A percentile compares a stretch with the other conserved stretches of the same genome.
These are phyloP conservation scores for Cephus spinipes DNA, from an alignment of 2,888 invertebrate species.

Conservation along the genomic window DNA sequence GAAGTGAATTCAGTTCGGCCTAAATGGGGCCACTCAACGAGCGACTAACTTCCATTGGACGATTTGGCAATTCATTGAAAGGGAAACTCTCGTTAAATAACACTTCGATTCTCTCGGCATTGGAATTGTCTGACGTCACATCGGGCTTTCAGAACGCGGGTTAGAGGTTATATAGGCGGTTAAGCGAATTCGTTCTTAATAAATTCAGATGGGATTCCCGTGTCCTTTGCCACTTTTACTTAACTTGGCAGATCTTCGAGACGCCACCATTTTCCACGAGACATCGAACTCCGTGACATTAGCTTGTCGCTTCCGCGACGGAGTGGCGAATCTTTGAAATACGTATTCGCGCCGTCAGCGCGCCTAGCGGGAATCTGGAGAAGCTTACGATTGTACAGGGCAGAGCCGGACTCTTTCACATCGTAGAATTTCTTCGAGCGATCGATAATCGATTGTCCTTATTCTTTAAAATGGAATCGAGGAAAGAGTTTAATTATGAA, in stretches of 20 bases:
- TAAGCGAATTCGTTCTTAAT: constrained; percentile 47
- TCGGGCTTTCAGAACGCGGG: background rate
- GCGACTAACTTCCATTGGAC: background rate
- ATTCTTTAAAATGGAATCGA: no score
- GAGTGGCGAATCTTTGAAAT: background rate
- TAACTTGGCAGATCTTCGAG: constrained; percentile 34
- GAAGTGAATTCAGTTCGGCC: background rate
- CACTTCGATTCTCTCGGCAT: background rate
- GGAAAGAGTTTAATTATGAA: no score
- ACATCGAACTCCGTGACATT: background rate
- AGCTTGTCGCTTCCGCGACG: background rate
- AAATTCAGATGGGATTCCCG: constrained; percentile 49
- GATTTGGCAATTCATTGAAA: constrained; percentile 1
- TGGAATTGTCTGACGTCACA: background rate
- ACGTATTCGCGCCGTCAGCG: no score
- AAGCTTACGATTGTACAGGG: no score
- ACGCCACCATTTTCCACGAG: constrained; percentile 25
- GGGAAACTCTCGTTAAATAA: background rate
- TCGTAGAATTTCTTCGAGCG: no score
- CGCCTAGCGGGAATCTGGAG: no score
- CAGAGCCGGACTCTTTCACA: no score
- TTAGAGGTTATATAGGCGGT: constrained; percentile 26
- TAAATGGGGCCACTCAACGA: constrained; percentile 2
- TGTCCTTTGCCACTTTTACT: constrained; percentile 42
- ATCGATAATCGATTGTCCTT: no score